Base-by-base conservation (phyloP, 2,888 invertebrate genomes). In the Nemotelus pantherinus region DNA sequence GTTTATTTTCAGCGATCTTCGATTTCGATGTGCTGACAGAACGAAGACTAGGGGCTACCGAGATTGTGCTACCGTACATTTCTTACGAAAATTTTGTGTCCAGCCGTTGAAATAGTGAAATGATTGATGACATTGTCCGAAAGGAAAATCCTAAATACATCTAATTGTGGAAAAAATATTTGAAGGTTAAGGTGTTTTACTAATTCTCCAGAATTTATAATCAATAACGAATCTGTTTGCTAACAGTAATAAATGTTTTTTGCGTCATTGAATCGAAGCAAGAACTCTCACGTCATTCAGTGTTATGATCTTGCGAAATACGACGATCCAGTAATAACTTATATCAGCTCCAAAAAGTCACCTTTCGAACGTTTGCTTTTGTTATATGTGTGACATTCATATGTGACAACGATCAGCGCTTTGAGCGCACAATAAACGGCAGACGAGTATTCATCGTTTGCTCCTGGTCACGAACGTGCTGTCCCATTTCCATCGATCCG, bases 401-500 rank as follows among this genome's bases (percentile, higher is more conserved):
- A 41, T 60, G 74, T 60, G 74, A 74, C 74, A 72, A 72, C 74
- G 74, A 74, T 74, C 74, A 74, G 47, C 7, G 47, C 47, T n/a
- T 47, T 47, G 3, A 44, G 44, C 55, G 58, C 60, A 74, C 74
- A 74, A 60, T 74, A 63, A 50, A 53, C 70, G 47, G 55, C 43
- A 50, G 60, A 47, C 60, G 60, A 41, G 60, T 74, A 74, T 74
- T 60, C 74, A 74, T 74, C 63, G 74, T 50, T 68, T 48, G 50
- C 60, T 53, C 25, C n/a, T 50, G 48, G 10, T 10, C 9, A 63
- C 60, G 70, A 63, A 63, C 25, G 25, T 41, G 9, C 70, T 43
- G 55, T 43, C 58, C 60, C 50, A 74, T 60, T 74, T 74, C 60
- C 74, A 74, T 74, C 60, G 74, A 74, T 74, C 74, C 60, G 50